Conservation (phyloP, 2,113 vertebrate genomes). For the Lethenteron camtschaticum region DNA sequence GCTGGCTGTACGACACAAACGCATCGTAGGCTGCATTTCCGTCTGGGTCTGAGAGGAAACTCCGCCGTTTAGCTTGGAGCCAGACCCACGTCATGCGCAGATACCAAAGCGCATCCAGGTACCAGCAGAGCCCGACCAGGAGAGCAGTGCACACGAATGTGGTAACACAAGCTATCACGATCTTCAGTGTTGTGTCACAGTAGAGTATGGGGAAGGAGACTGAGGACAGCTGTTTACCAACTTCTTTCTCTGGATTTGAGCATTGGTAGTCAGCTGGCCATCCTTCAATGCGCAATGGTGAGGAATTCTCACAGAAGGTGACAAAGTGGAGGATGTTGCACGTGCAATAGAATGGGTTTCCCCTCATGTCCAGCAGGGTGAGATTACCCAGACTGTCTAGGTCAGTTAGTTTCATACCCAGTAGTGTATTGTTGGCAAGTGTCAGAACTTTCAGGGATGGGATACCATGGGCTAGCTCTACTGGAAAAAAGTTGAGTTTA, state of each 20-base stretch:
- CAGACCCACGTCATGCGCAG: slow-evolving; percentile 7
- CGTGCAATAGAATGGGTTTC: slow-evolving; percentile 50
- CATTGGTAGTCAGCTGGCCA: slow-evolving; percentile 32
- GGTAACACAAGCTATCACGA: slow-evolving; percentile 22
- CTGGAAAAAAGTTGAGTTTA: no score
- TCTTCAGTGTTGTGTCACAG: slow-evolving; percentile 30
- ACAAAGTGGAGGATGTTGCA: slow-evolving; percentile 44
- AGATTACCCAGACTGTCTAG: slow-evolving; percentile 25
- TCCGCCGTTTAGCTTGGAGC: slow-evolving; percentile 7
- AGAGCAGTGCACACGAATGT: slow-evolving; percentile 8
- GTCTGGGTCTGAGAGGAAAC: neutral
- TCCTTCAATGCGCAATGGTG: slow-evolving; percentile 19
- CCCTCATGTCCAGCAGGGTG: slow-evolving; percentile 26
- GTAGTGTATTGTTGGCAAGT: slow-evolving; percentile 34
- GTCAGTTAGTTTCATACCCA: slow-evolving; percentile 22
- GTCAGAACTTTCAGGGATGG: slow-evolving; percentile 15
- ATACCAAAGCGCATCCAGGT: slow-evolving; percentile 6
- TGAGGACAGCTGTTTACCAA: slow-evolving; percentile 17
- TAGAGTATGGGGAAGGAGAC: slow-evolving; percentile 21
- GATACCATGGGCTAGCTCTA: no score
- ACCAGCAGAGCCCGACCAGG: neutral
- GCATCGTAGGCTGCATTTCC: slow-evolving; percentile 6
- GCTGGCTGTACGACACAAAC: slow-evolving; percentile 10
- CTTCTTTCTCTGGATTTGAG: slow-evolving; percentile 33
- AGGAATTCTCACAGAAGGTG: slow-evolving; percentile 9